A percentile compares a stretch with the other conserved stretches of the same genome.
Evolutionary conservation across 2,888 invertebrate species (phyloP).

Genomic region (Athalia circularis): DNA sequence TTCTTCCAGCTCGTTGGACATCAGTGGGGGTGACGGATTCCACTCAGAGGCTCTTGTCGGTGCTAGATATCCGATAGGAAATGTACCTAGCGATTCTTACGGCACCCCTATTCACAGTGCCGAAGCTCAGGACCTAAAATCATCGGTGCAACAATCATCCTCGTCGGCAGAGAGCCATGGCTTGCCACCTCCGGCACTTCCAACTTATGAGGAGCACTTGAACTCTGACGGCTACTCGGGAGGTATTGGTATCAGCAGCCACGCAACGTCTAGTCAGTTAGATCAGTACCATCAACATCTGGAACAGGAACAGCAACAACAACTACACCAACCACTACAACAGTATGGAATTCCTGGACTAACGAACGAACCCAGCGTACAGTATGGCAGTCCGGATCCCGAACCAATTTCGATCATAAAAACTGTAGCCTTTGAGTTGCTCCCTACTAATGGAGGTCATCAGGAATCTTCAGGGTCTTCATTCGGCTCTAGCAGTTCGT

Average conservation of each 20-base stretch:
- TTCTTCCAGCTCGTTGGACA: constrained; percentile 9
- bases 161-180: constrained; percentile 62
- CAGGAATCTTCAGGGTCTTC: constrained; percentile 30
- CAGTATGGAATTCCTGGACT: constrained; percentile 39
- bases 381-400: constrained; percentile 51
- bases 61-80: constrained; percentile 46
- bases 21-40: constrained; percentile 11
- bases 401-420: constrained; percentile 70
- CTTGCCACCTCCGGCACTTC: constrained; percentile 68
- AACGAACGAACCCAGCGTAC: constrained; percentile 42
- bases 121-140: constrained; percentile 68
- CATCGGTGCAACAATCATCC: constrained; percentile 62
- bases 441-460: constrained; percentile 43
- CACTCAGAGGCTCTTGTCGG: constrained; percentile 8
- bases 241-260: constrained; percentile 51
- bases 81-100: constrained; percentile 75
- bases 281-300: constrained; percentile 48
- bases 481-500: constrained; percentile 33
- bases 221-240: constrained; percentile 57
- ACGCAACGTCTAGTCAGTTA: constrained; percentile 49
- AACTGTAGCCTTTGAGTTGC: constrained; percentile 73
- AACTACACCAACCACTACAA: constrained; percentile 56
- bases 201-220: constrained; percentile 64
- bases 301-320: constrained; percentile 53
- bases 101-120: constrained; percentile 74